Evolutionary conservation across 2,113 vertebrate species (phyloP).

Genomic region (Vulpes vulpes): DNA sequence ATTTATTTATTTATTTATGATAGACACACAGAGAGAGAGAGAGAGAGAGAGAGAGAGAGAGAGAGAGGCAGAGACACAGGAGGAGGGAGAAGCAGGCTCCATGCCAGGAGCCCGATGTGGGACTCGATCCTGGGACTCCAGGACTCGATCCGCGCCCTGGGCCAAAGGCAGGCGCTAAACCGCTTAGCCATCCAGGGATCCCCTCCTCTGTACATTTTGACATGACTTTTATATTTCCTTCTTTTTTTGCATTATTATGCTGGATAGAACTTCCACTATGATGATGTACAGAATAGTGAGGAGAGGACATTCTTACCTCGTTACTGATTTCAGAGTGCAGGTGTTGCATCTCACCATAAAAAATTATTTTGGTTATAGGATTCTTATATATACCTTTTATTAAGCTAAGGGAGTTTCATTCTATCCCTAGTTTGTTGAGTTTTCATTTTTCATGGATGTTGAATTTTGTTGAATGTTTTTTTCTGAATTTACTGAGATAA

Average conservation of each 20-base stretch:
- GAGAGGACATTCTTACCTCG: not conserved
- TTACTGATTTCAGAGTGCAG: not conserved
- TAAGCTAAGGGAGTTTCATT: slow-evolving; percentile 11
- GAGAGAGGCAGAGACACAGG: too few relatives aligned
- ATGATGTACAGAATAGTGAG: not conserved
- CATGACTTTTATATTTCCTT: not conserved
- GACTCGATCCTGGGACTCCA: too few relatives aligned
- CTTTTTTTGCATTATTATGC: not conserved
- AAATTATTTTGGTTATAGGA: not conserved
- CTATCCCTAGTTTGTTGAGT: not conserved
- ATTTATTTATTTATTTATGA: too few relatives aligned
- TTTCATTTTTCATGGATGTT: not conserved
- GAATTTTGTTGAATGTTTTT: not conserved
- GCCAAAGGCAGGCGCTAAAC: too few relatives aligned
- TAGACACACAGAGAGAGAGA: too few relatives aligned
- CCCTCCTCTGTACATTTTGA: not conserved
- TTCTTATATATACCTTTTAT: not conserved
- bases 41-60: too few relatives aligned
- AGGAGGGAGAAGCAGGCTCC: too few relatives aligned
- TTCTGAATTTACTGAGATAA: not conserved
- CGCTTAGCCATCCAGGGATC: too few relatives aligned
- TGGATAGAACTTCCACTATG: not conserved
- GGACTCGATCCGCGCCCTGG: too few relatives aligned
- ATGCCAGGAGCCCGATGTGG: too few relatives aligned
- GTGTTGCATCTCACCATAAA: slow-evolving; percentile 4